Conservation (phyloP, 2,888 invertebrate genomes). For the Amphipoea oculea region DNA sequence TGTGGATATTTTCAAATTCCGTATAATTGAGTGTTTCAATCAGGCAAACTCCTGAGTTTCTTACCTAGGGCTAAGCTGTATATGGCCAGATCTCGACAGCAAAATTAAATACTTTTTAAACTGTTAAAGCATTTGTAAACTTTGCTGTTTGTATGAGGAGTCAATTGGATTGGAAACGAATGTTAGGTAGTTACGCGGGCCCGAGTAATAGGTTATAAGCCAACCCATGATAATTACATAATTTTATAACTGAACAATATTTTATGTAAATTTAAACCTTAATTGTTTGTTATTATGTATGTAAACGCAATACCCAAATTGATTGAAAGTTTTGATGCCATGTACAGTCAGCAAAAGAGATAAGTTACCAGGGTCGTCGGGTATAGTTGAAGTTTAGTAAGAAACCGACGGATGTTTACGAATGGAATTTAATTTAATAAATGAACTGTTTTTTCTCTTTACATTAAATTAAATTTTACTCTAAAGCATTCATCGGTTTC, state of each 20-base stretch:
- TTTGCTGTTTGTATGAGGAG: not conserved
- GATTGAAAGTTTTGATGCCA: not conserved
- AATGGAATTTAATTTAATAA: too few relatives aligned
- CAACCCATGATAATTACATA: not conserved
- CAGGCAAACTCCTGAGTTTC: not conserved
- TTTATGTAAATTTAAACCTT: too few relatives aligned
- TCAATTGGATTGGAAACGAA: slow-evolving; percentile 22
- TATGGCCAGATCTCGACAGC: not conserved
- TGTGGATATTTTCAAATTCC: not conserved
- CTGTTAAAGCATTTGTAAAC: slow-evolving; percentile 11
- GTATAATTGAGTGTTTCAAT: not conserved
- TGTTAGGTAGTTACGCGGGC: not conserved
- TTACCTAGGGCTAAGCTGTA: not conserved
- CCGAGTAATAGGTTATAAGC: not conserved
- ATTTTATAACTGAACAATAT: too few relatives aligned
- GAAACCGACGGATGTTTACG: too few relatives aligned
- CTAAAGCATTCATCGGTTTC: too few relatives aligned
- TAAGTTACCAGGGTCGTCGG: too few relatives aligned
- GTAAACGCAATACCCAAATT: not conserved
- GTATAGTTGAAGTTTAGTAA: too few relatives aligned
- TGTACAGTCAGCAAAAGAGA: not conserved
- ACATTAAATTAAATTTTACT: too few relatives aligned
- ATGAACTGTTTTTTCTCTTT: too few relatives aligned
- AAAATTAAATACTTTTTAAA: not conserved
- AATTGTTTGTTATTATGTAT: too few relatives aligned